A percentile compares a stretch with the other conserved stretches of the same genome.
Conservation (phyloP, 1,140 invertebrate genomes). For the Trichonephila inaurata region DNA sequence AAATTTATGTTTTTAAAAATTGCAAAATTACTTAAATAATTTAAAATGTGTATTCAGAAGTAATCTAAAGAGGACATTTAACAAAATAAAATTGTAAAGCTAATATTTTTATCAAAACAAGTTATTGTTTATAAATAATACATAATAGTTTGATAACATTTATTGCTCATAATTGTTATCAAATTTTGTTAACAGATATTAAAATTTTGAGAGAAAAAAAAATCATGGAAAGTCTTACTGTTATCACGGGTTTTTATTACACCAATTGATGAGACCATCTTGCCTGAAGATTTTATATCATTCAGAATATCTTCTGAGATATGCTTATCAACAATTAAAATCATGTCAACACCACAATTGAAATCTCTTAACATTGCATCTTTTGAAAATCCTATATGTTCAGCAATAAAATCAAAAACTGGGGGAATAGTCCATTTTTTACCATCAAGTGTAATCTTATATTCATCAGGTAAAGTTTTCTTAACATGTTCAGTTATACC, state of each 20-base stretch:
- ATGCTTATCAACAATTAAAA: slow-evolving; percentile 87
- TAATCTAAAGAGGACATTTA: too few species aligned
- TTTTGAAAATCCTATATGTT: slow-evolving; percentile 84
- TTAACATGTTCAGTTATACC: slow-evolving; percentile 96
- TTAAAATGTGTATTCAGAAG: too few species aligned
- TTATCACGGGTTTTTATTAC: slow-evolving; percentile 60
- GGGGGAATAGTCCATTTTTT: slow-evolving; percentile 87
- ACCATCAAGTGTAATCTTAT: slow-evolving; percentile 88
- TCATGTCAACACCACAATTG: slow-evolving; percentile 95
- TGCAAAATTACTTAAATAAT: too few species aligned
- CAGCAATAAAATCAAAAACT: slow-evolving; percentile 86
- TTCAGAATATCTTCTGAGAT: slow-evolving; percentile 82
- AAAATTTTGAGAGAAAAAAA: not conserved
- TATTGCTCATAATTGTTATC: too few species aligned
- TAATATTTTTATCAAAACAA: too few species aligned
- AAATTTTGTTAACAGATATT: not conserved
- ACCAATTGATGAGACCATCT: slow-evolving; percentile 80
- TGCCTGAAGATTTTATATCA: slow-evolving; percentile 78
- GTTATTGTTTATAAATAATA: too few species aligned
- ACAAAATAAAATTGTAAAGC: too few species aligned
- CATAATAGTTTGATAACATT: too few species aligned
- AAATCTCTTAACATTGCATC: slow-evolving; percentile 92
- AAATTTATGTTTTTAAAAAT: too few species aligned
- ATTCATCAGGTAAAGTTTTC: slow-evolving; percentile 85
- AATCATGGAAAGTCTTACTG: slow-evolving; percentile 34